These are phyloP conservation scores for Monopterus albus DNA, from an alignment of 2,113 vertebrate species.

Conservation along the genomic window DNA sequence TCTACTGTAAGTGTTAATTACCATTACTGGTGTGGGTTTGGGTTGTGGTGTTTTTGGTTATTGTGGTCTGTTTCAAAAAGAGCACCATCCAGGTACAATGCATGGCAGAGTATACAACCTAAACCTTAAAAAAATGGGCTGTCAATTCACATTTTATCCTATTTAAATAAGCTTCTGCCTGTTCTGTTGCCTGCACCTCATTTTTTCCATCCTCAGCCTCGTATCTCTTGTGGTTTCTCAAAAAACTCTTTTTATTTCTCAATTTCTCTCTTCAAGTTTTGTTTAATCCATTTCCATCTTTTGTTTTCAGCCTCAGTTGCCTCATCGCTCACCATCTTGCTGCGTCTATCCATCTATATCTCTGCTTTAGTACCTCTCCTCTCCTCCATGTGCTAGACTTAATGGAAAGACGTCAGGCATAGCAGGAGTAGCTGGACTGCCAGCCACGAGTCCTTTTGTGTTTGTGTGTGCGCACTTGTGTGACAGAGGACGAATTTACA, in stretches of 20 bases:
- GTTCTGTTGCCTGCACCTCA: not conserved
- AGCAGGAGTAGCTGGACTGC: not conserved
- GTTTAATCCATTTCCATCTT: constrained; percentile 26
- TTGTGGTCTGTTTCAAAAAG: no score
- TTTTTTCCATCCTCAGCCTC: constrained; percentile 3
- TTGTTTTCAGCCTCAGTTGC: constrained; percentile 38
- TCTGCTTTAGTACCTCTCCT: not conserved
- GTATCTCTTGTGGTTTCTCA: constrained; percentile 1
- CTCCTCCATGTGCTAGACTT: constrained; percentile 1
- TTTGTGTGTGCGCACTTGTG: not conserved
- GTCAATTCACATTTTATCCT: no score
- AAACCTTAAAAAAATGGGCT: no score
- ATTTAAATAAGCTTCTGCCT: not conserved
- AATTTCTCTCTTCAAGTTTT: constrained; percentile 10
- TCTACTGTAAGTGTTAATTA: no score
- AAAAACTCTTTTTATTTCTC: not conserved
- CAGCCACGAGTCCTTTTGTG: not conserved
- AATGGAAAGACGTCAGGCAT: constrained; percentile 31
- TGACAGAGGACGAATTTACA: constrained; percentile 7
- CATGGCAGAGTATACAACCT: no score
- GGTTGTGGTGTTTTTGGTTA: no score
- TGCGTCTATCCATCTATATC: not conserved
- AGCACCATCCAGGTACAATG: no score
- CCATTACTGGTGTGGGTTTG: no score
- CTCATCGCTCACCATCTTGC: not conserved